phyloP scores from a whole-genome alignment of 2,888 invertebrate genomes.

The Ennomos erosarius region DNA sequence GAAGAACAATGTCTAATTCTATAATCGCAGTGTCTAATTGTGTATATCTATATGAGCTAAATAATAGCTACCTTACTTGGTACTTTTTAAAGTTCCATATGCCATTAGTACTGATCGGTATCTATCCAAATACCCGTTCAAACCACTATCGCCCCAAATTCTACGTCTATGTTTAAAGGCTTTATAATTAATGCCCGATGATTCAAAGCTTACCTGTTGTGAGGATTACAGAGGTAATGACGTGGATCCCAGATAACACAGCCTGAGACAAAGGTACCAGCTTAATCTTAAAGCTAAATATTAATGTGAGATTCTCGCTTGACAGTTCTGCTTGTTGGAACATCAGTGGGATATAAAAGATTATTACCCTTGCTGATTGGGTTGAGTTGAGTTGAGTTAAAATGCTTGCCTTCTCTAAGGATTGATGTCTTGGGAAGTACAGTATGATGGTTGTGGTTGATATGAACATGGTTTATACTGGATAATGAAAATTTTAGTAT shows the following conservation, averaged over 20 bases:
- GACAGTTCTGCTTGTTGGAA: conserved; percentile 4
- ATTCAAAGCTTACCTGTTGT: conserved; percentile 13
- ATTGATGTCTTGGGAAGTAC: neutral
- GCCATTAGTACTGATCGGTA: too few relatives aligned
- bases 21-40: too few relatives aligned
- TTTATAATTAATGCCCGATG: conserved; percentile 15
- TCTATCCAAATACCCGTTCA: neutral
- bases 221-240: conserved; percentile 17
- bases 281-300: conserved; percentile 13
- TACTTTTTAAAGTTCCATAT: too few relatives aligned
- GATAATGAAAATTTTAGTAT: too few relatives aligned
- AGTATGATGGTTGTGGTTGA: neutral
- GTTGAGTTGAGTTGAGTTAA: neutral
- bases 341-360: conserved; percentile 1
- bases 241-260: conserved; percentile 6
- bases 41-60: too few relatives aligned
- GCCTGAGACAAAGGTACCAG: conserved; percentile 12
- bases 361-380: neutral
- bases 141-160: neutral
- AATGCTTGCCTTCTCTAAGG: too few relatives aligned
- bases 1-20: too few relatives aligned
- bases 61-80: too few relatives aligned
- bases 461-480: too few relatives aligned
- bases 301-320: conserved; percentile 11
- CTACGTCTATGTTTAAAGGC: conserved; percentile 1